These are phyloP conservation scores for Drosophila borborema DNA, from an alignment of 2,888 invertebrate species.

Conservation along the genomic window DNA sequence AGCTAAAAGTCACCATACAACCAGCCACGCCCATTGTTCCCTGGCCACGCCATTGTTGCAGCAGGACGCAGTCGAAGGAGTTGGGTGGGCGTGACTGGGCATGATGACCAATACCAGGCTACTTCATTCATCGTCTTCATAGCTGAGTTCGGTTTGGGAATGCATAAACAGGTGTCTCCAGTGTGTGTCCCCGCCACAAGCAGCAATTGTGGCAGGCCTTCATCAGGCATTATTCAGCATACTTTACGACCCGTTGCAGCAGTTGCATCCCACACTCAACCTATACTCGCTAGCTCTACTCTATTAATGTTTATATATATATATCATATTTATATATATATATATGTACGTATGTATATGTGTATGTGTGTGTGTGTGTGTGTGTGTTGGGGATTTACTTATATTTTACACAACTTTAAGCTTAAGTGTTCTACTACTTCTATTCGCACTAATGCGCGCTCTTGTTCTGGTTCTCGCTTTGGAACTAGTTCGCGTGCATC, in stretches of 20 bases:
- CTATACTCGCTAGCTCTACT: constrained; percentile 26
- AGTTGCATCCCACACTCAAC: constrained; percentile 10
- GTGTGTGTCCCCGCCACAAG: constrained; percentile 2
- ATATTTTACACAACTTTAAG: constrained; percentile 77
- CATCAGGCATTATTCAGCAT: not conserved
- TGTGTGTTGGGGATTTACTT: constrained; percentile 48
- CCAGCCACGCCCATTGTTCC: not conserved
- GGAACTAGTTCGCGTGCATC: constrained; percentile 21
- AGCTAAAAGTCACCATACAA: not conserved
- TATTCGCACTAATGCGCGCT: constrained; percentile 28
- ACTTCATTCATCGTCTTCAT: not conserved
- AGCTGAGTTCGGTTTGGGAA: not conserved
- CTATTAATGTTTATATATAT: constrained; percentile 38
- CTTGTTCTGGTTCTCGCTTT: constrained; percentile 22
- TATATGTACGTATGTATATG: constrained; percentile 19
- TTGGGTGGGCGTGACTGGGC: not conserved
- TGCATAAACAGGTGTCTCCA: not conserved
- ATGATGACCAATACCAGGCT: constrained; percentile 2
- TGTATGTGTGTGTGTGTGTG: constrained; percentile 37
- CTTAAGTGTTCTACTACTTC: constrained; percentile 68
- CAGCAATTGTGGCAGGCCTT: constrained; percentile 8
- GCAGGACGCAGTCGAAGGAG: constrained; percentile 25
- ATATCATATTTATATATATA: constrained; percentile 29
- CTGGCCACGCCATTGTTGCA: constrained; percentile 40
- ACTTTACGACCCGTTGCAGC: constrained; percentile 14